Evolutionary conservation across 2,888 invertebrate genomes (phyloP), one percentile per base, ranked within the genome.

Genomic region (Callinectes sapidus): DNA sequence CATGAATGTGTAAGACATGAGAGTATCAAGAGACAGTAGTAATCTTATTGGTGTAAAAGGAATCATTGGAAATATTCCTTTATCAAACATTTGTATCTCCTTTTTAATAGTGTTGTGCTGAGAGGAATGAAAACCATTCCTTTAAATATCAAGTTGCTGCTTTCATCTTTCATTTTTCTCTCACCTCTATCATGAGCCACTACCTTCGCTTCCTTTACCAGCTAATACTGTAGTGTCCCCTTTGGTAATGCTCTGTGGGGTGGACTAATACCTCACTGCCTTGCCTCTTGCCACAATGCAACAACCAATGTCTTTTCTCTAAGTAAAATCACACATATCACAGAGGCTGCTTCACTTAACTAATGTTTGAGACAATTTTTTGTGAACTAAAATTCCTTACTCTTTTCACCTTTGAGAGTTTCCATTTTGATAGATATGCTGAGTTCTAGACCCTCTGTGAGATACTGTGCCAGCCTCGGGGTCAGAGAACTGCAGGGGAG

Each of bases 391-490:
- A 32, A 35, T 6, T 81, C 81, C 35, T 32, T 18, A 48, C 18
- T 81, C 81, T 35, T 81, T 81, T 81, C 81, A 81, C 81, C 81
- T 81, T 35, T 32, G 32, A 10, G 81, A 81, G 81, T 81, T 81
- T 32, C 81, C 81, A 35, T 81, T 81, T 35, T 89, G 91, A 61
- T 93, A 91, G 48, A 93, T 23, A 18, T 91, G 85, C 39, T 93
- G 92, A 66, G 92, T 85, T 81, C 92, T 88, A 48, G 92, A 93
- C 14, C 92, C 92, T 61, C 92, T 90, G 54, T 93, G 87, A 16
- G 92, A 89, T 16, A 94, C 39, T 8, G 91, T 92, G n/a, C 94
- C 94, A n/a, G 94, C 92, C 71, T 94, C 94, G n/a, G 92, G 92
- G 86, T 94, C 94, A 28, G 89, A 89, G 61, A 48, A 48, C 16